Conservation (phyloP, 2,888 invertebrate species). For the Leptinotarsa juncta region DNA sequence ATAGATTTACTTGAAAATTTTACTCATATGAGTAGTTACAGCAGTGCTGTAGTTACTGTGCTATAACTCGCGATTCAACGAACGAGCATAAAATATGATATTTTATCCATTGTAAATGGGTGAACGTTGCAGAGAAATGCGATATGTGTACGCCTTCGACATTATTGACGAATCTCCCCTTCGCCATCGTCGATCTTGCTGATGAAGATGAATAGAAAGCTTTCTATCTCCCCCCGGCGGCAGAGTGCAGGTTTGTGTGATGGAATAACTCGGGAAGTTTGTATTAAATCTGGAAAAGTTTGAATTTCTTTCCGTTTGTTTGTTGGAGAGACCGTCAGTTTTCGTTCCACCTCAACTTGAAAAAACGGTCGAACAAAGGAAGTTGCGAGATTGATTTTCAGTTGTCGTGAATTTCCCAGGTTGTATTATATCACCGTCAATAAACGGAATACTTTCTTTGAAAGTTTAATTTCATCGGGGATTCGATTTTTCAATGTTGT, state of each 20-base stretch:
- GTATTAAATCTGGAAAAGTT: conserved; percentile 5
- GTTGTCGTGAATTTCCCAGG: conserved; percentile 4
- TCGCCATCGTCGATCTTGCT: background rate
- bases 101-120: conserved; percentile 8
- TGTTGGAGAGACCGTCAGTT: background rate
- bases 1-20: no score
- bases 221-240: conserved; percentile 2
- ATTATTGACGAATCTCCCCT: background rate
- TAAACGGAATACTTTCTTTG: background rate
- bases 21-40: no score
- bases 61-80: background rate
- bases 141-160: conserved; percentile 12
- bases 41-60: background rate
- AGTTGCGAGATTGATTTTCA: conserved; percentile 8
- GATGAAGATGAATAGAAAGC: conserved; percentile 19
- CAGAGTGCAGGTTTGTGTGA: conserved; percentile 3
- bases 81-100: background rate
- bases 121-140: conserved; percentile 10
- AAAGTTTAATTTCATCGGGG: background rate
- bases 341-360: conserved; percentile 8
- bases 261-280: conserved; percentile 8
- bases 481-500: background rate
- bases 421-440: conserved; percentile 13
- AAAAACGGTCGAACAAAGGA: conserved; percentile 16
- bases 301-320: conserved; percentile 5